Conservation (phyloP, 1,140 invertebrate genomes). For the Trichonephila clavipes region DNA sequence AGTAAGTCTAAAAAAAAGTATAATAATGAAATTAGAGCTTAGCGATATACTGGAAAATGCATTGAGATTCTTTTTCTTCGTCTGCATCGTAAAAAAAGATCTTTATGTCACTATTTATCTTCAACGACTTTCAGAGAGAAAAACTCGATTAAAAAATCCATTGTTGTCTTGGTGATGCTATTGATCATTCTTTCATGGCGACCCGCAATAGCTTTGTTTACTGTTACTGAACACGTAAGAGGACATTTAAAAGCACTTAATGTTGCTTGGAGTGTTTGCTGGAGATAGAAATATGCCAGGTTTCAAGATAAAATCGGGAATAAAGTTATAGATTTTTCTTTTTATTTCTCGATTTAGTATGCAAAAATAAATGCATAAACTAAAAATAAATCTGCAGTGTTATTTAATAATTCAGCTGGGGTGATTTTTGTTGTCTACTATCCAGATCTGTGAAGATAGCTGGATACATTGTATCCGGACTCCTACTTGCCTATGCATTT, state of each 20-base stretch:
- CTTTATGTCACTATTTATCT: constrained; percentile 58
- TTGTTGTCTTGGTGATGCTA: constrained; percentile 66
- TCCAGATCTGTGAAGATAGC: background rate
- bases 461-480: background rate
- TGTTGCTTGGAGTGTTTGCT: constrained; percentile 38
- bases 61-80: constrained; percentile 21
- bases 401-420: background rate
- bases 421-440: background rate
- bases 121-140: constrained; percentile 49
- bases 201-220: constrained; percentile 50
- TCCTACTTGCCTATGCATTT: background rate
- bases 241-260: constrained; percentile 52
- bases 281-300: constrained; percentile 40
- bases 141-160: constrained; percentile 63
- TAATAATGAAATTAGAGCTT: constrained; percentile 41
- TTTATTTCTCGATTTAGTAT: constrained; percentile 34
- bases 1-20: constrained; percentile 22
- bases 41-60: constrained; percentile 40
- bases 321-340: background rate
- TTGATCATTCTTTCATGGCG: constrained; percentile 58
- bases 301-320: constrained; percentile 21
- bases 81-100: constrained; percentile 43
- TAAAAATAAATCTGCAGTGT: background rate
- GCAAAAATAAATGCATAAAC: background rate
- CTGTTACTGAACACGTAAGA: constrained; percentile 45